Evolutionary conservation across 2,888 invertebrate species (phyloP), one percentile per base, ranked within the genome.

Genomic region (Leptinotarsa tumamoca): DNA sequence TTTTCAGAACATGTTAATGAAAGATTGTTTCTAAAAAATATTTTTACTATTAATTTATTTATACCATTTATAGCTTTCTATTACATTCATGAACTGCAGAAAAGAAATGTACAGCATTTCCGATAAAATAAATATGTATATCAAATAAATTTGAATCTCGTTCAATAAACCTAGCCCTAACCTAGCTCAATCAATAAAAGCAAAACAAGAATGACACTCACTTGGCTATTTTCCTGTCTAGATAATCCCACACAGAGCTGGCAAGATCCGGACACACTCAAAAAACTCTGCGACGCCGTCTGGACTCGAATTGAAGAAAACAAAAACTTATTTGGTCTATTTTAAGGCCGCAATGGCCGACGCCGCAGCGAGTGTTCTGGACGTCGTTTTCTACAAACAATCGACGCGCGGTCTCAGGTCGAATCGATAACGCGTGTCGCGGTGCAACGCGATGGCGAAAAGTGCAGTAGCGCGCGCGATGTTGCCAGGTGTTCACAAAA

Each of bases 261-360:
- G 27, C 27, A 23, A 17, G 17, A 67, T 18, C 15, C 33, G 17
- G 27, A 27, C 18, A 49, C 27, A 52, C 33, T 68, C 17, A 10
- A 52, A 27, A 51, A 68, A n/a, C 13, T 1, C 27, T 49, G 4
- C 51, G 49, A 67, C 51, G 23, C 49, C 67, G 21, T 67, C 67
- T 15, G 49, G 51, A 51, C 50, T 73, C 63, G 43, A 43, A 43
- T 10, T 43, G 43, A n/a, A 52, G 52, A 52, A 52, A 58, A 74
- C 67, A 69, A 49, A 71, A 70, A 54, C 56, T 56, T 58, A n/a
- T 67, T 68, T 67, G 75, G 72, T 74, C 77, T 77, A 77, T 77
- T 77, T 77, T 51, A n/a, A 7, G 17, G 43, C n/a, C 27, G n/a
- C 33, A 71, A 73, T 70, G 66, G 66, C 66, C 68, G 70, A 67